Evolutionary conservation across 2,113 vertebrate genomes (phyloP), one percentile per base, ranked within the genome.

Genomic region (Riparia riparia): DNA sequence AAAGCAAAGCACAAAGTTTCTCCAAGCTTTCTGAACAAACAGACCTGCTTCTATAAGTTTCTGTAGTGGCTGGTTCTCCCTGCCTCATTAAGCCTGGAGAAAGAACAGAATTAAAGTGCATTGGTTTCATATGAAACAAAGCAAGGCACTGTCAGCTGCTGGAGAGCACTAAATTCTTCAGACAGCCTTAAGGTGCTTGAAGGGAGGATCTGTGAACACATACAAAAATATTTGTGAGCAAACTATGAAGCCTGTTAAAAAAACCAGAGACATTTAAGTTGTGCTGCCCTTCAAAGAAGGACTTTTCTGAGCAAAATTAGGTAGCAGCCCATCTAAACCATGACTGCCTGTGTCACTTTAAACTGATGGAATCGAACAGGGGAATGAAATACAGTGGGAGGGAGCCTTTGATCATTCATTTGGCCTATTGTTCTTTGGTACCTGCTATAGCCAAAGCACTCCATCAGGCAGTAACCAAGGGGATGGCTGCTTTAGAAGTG

Each of bases 51-150:
- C 68, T 82, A 25, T 28, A 80, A 70, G 37, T 39, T 73, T 69
- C 58, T 71, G 17, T 53, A 47, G 39, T 83, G 57, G 51, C 61
- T 84, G 63, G 34, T 76, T 92, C 69, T 64, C 58, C 21, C 61
- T 92, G 83, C n/a, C 31, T 81, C 61, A 66, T 81, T 91, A 80
- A 77, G 44, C 34, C 44, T 66, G 31, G 17, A 93, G 47, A 90
- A 90, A 86, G 17, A 32, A 71, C 1, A 61, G 50, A 73, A 91
- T 71, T 82, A 49, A 91, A 89, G 13, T 42, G 49, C n/a, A 41
- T 84, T 93, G 91, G 15, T 72, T 93, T 72, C 16, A 19, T 20
- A 80, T n/a, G 66, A 89, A 87, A 60, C n/a, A 86, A 91, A 94
- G 47, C 31, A 63, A 77, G 50, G 49, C 79, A 71, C 41, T 56